Evolutionary conservation across 2,113 vertebrate genomes (phyloP), one percentile per base, ranked within the genome.

Genomic region (Ctenomys sociabilis): DNA sequence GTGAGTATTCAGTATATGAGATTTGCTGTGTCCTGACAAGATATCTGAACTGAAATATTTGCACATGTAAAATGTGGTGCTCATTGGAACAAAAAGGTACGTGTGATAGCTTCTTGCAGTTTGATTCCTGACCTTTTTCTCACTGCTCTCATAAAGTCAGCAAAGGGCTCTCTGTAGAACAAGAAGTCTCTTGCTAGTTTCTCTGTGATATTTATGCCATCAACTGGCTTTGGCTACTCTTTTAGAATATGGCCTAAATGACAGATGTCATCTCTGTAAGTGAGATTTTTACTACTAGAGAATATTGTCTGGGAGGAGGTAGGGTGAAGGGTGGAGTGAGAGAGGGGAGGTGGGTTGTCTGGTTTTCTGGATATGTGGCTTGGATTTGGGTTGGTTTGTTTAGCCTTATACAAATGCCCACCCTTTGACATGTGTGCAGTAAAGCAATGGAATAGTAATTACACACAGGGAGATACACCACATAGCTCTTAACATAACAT

Each of bases 391-490:
- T 90, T 96, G 77, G 95, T 95, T 96, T 94, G 95, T 96, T 97
- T 97, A 94, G 95, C 96, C 96, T 97, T 93, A 86, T 78, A 94
- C 70, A 95, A 85, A 95, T 97, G 91, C 95, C 92, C 97, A 6
- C 78, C 94, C 92, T 93, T 94, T 96, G 95, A 96, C 95, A 91
- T 97, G 85, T 91, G 92, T 92, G 82, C 80, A 90, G 30, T 97
- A 97, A 98, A 97, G 97, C 97, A 97, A 12, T 95, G 70, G 86
- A 90, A 91, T 96, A 96, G 97, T 96, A 96, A 95, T 97, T 96
- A 93, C 14, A 90, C 57, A 70, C 45, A 86, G 52, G 89, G 83
- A 96, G 83, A 93, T 91, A 97, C 0, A 95, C 88, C 97, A 88
- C 97, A 96, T 75, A 92, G 45, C 70, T 92, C 52, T 81, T 96